Conservation (phyloP, 2,888 invertebrate species). For the Carpatolechia fugitivella region DNA sequence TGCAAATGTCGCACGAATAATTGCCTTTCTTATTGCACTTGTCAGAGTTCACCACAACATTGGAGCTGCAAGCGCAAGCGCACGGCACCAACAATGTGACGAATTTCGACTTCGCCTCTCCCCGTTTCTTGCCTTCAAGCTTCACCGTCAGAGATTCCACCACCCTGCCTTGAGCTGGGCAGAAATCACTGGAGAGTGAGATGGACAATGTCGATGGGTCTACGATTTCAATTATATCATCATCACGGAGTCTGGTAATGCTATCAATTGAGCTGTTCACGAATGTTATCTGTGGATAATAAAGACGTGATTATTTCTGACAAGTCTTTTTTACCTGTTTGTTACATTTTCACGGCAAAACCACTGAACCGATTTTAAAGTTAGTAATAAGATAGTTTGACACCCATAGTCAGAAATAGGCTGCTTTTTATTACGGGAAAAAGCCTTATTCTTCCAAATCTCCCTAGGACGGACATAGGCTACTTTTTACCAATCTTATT, state of each 20-base stretch:
- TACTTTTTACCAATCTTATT: too few species aligned
- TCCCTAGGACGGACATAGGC: too few species aligned
- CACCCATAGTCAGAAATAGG: too few species aligned
- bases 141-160: constrained; percentile 39
- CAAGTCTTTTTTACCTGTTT: too few species aligned
- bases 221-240: not conserved
- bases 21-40: constrained; percentile 71
- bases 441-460: too few species aligned
- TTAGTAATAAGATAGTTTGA: too few species aligned
- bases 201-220: not conserved
- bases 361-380: too few species aligned
- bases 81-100: constrained; percentile 47
- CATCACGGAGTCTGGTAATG: not conserved
- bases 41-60: constrained; percentile 50
- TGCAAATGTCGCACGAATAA: constrained; percentile 81
- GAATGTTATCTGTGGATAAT: not conserved
- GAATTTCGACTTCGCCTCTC: not conserved
- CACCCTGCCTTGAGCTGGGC: constrained; percentile 34
- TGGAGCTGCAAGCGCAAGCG: constrained; percentile 50
- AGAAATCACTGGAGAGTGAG: constrained; percentile 38
- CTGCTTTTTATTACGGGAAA: too few species aligned
- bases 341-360: too few species aligned
- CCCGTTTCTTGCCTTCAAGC: constrained; percentile 23
- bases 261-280: constrained; percentile 1
- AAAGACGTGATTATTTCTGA: not conserved